A percentile compares a stretch with the other conserved stretches of the same genome.
Evolutionary conservation across 2,797 vertebrate genomes (phyloP).

Genomic region (Rhinatrema bivittatum): DNA sequence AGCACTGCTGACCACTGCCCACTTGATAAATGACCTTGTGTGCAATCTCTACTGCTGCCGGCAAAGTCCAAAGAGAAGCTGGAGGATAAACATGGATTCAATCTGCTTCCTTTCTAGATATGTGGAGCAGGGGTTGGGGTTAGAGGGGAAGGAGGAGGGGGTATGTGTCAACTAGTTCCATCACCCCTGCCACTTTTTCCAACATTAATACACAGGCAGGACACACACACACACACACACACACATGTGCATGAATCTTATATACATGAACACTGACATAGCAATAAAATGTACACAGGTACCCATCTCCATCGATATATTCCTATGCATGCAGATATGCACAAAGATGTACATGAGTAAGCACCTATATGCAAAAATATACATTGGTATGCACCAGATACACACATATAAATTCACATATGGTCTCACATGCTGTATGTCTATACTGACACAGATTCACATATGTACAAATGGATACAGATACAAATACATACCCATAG

Average conservation of each 20-base stretch:
- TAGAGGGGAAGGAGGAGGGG: too few species aligned
- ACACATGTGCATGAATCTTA: neutral
- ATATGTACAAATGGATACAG: too few species aligned
- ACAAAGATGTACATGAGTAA: too few species aligned
- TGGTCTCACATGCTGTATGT: neutral
- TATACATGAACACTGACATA: neutral
- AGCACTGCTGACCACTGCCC: conserved; percentile 50
- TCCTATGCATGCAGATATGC: too few species aligned
- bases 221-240: neutral
- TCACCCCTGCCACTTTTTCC: neutral
- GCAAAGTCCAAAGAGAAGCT: conserved; percentile 29
- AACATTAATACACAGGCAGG: fast-evolving
- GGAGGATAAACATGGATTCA: too few species aligned
- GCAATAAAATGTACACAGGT: neutral
- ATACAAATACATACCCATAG: too few species aligned
- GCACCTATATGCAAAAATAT: too few species aligned
- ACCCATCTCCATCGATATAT: too few species aligned
- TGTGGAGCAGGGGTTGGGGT: too few species aligned
- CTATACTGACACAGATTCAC: too few species aligned
- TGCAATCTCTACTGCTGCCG: conserved; percentile 68
- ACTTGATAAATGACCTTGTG: conserved; percentile 70
- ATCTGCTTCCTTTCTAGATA: too few species aligned
- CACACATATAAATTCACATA: neutral
- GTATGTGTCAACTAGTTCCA: too few species aligned
- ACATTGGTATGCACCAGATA: neutral